Percentiles rank a stretch among this genome's conserved stretches.
Conservation (phyloP, 2,113 vertebrate genomes). For the Otus sunia region DNA sequence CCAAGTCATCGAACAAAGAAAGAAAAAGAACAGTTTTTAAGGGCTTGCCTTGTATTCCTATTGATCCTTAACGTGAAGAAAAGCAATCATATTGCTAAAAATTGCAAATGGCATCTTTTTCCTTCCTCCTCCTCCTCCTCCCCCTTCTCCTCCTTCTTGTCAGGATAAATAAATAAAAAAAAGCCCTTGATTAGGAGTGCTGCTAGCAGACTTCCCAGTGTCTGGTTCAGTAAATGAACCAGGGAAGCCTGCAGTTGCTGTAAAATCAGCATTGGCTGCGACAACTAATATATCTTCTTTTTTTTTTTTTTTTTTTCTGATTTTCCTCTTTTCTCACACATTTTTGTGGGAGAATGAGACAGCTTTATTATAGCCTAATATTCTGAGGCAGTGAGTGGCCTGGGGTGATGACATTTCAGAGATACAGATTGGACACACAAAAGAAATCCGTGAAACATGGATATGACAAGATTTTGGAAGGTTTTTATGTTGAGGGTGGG, state of each 20-base stretch:
- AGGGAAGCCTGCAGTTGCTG: not conserved
- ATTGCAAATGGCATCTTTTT: not conserved
- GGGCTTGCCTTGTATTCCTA: not conserved
- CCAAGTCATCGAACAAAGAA: not conserved
- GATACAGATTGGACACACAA: slow-evolving; percentile 21
- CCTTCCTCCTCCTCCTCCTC: not conserved
- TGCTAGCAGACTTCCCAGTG: not conserved
- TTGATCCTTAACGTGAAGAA: not conserved
- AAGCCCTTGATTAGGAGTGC: not conserved
- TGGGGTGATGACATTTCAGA: slow-evolving; percentile 30
- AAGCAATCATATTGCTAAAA: not conserved
- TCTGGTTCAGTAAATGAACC: slow-evolving; percentile 26
- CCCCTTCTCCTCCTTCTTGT: not conserved
- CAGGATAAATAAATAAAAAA: not conserved
- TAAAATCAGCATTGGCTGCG: not conserved
- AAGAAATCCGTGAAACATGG: slow-evolving; percentile 27
- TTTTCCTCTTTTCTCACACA: slow-evolving; percentile 29
- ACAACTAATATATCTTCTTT: not conserved
- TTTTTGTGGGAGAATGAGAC: slow-evolving; percentile 43
- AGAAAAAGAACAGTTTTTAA: not conserved
- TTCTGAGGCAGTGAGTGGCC: slow-evolving; percentile 36
- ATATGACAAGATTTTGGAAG: slow-evolving; percentile 32
- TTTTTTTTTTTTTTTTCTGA: not conserved
- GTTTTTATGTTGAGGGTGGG: not conserved
- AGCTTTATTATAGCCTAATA: slow-evolving; percentile 47